phyloP scores from a whole-genome alignment of 2,888 invertebrate genomes.

The Cecidostiba fungosa region DNA sequence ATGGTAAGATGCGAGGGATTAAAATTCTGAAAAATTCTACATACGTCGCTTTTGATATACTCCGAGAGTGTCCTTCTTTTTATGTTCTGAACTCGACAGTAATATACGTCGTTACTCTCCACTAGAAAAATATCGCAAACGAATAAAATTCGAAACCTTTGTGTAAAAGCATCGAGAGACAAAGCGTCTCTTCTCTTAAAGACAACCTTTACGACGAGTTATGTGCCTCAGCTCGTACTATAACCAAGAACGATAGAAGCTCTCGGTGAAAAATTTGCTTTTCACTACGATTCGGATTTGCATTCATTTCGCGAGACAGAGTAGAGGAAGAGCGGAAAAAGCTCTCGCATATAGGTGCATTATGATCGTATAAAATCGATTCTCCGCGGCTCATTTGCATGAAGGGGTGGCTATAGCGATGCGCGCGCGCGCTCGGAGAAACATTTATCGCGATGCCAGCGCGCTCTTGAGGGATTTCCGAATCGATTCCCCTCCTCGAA shows the following conservation, averaged over 20 bases:
- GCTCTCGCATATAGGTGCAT: slow-evolving; percentile 30
- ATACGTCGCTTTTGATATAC: not conserved
- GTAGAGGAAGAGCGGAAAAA: not conserved
- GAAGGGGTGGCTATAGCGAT: not conserved
- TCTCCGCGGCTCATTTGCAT: slow-evolving; percentile 57
- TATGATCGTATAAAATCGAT: slow-evolving; percentile 59
- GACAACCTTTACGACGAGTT: too few relatives aligned
- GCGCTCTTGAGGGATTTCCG: slow-evolving; percentile 11
- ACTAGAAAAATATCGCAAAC: too few relatives aligned
- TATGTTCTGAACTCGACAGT: not conserved
- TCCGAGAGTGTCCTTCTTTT: not conserved
- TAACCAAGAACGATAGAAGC: slow-evolving; percentile 5
- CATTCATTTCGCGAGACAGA: slow-evolving; percentile 46
- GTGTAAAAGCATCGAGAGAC: not conserved
- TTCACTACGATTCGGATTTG: slow-evolving; percentile 54
- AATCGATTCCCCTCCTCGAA: slow-evolving; percentile 30
- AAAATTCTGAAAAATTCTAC: slow-evolving; percentile 21
- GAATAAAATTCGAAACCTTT: not conserved
- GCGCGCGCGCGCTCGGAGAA: not conserved
- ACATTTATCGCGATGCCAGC: slow-evolving; percentile 41
- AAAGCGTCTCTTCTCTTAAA: not conserved
- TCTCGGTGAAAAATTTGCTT: slow-evolving; percentile 59
- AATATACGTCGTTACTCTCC: not conserved
- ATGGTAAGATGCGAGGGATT: slow-evolving; percentile 19
- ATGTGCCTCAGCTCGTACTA: not conserved